Percentiles rank a stretch among this genome's conserved stretches.
phyloP scores from a whole-genome alignment of 2,113 vertebrate genomes.

The Callionymus lyra region DNA sequence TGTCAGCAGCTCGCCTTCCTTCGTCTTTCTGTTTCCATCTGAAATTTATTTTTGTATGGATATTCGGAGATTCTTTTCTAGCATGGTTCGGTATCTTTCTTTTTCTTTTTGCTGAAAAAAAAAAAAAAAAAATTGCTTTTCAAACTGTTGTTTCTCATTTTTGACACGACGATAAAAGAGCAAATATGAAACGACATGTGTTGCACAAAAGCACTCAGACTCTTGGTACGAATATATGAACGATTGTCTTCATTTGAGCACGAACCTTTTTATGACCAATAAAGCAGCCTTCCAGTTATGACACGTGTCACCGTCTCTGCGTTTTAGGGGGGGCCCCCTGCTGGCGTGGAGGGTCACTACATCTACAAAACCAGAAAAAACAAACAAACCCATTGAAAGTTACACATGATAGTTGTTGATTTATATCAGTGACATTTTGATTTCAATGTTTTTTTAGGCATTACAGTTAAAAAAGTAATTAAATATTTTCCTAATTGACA shows the following conservation, averaged over 20 bases:
- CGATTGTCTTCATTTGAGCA: slow-evolving; percentile 81
- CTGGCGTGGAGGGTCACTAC: background rate
- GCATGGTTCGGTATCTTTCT: slow-evolving; percentile 67
- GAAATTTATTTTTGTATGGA: slow-evolving; percentile 70
- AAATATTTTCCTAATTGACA: too few species aligned
- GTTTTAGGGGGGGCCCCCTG: background rate
- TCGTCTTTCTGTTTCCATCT: slow-evolving; percentile 59
- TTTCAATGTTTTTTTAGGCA: too few species aligned
- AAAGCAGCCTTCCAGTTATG: slow-evolving; percentile 77
- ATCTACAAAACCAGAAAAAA: too few species aligned
- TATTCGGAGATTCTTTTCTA: slow-evolving; percentile 62
- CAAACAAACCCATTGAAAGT: too few species aligned
- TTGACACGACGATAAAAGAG: slow-evolving; percentile 64
- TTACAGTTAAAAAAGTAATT: too few species aligned
- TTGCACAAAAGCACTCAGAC: slow-evolving; percentile 71
- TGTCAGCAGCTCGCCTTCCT: slow-evolving; percentile 67
- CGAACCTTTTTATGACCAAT: slow-evolving; percentile 79
- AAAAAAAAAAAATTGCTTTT: slow-evolving; percentile 70
- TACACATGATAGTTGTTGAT: too few species aligned
- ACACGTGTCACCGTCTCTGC: slow-evolving; percentile 27
- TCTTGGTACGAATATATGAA: slow-evolving; percentile 74
- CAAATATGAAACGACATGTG: slow-evolving; percentile 64
- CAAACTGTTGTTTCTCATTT: slow-evolving; percentile 72
- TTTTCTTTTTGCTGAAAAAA: slow-evolving; percentile 60
- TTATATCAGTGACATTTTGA: too few species aligned